phyloP scores from a whole-genome alignment of 2,113 vertebrate species.

The Stegastes partitus region DNA sequence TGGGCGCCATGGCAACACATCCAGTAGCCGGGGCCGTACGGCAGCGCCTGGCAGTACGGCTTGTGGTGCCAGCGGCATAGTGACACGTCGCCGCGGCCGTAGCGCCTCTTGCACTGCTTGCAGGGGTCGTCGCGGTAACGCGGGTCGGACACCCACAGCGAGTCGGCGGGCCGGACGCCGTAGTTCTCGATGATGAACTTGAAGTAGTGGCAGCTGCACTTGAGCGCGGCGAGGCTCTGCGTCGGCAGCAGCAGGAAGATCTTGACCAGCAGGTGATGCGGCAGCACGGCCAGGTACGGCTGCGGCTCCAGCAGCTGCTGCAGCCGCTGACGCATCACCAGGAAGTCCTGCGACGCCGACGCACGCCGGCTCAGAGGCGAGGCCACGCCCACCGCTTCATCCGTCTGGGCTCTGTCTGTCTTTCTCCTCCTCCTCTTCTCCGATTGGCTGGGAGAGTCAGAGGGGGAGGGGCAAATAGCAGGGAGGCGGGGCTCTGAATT shows the following conservation, averaged over 20 bases:
- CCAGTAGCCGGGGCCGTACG: conserved; percentile 96
- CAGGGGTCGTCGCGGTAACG: conserved; percentile 96
- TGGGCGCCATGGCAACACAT: conserved; percentile 94
- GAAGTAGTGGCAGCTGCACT: conserved; percentile 95
- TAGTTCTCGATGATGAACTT: conserved; percentile 93
- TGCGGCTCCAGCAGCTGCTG: conserved; percentile 94
- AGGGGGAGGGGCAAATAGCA: neutral
- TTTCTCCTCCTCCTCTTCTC: conserved; percentile 34
- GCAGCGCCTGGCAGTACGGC: conserved; percentile 94
- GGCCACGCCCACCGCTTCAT: neutral
- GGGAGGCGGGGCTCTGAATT: neutral
- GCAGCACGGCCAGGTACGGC: conserved; percentile 91
- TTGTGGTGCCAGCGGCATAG: conserved; percentile 98
- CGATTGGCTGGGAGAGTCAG: conserved; percentile 9
- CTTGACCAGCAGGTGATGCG: conserved; percentile 93
- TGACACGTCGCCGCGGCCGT: conserved; percentile 92
- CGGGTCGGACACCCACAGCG: conserved; percentile 95
- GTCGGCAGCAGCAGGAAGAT: conserved; percentile 93
- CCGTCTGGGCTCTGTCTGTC: neutral
- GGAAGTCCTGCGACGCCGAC: conserved; percentile 90
- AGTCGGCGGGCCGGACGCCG: conserved; percentile 92
- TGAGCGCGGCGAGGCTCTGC: conserved; percentile 91
- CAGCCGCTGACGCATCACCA: conserved; percentile 92
- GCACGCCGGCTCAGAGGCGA: conserved; percentile 78
- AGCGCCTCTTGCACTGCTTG: conserved; percentile 96